Base-by-base conservation (phyloP, 2,888 invertebrate species). In the Thymelicus sylvestris region DNA sequence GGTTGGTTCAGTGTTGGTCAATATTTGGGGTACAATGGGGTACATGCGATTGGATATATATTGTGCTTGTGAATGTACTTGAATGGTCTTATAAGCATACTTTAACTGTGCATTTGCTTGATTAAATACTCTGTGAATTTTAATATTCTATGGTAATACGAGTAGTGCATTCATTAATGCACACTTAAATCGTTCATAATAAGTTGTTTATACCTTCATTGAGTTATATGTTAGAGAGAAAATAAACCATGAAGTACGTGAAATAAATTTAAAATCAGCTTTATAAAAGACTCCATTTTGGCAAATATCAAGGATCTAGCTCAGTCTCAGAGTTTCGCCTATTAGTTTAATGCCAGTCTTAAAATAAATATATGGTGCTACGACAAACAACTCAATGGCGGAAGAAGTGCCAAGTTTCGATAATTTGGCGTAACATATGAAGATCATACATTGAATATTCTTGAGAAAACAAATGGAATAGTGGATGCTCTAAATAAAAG, bases 401-500 rank as follows among this genome's bases (percentile, higher is more conserved):
- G 52, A 62, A 48, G 38, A 44, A 61, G 71, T 73, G 77, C 75
- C 73, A 75, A 78, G 65, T 72, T 73, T 48, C 73, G 74, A 78
- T 78, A 79, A 79, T 76, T 81, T 76, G 72, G 74, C 77, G 78
- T 79, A 76, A 75, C 77, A 76, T 77, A 77, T 75, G 77, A 79
- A 78, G 80, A 86, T 80, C 79, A 80, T 76, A 77, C 72, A 77
- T 76, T 77, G 65, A 70, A 70, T 70, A 70, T 70, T 65, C 65
- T 59, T 31, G 50, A 65, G 70, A 19, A 50, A 60, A 70, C 75
- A 76, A 76, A 77, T 75, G 75, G 79, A 78, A 82, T 80, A 82
- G 79, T 83, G 80, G 77, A 82, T 77, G 75, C 74, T 76, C 79
- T 85, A 86, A 89, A 88, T 86, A 88, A 89, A 85, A 83, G 83